Evolutionary conservation across 2,888 invertebrate genomes (phyloP), one percentile per base, ranked within the genome.

Genomic region (Ametastegia equiseti): DNA sequence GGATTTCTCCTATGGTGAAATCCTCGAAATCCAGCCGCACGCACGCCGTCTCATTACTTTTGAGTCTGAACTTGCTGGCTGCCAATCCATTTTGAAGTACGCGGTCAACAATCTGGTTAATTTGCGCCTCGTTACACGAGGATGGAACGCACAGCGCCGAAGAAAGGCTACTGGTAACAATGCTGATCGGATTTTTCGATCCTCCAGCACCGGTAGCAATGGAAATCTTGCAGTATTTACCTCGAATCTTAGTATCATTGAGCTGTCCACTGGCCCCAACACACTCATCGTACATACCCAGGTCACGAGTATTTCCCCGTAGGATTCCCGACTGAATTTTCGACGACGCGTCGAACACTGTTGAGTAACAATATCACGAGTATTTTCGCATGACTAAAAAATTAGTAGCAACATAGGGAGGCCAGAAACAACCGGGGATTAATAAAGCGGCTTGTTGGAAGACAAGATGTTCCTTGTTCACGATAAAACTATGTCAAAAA

Each of bases 321-420:
- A 93, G 84, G 19, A 93, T 83, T 2, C 93, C 93, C 5, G 92
- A 88, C 45, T 92, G 93, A 0, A 92, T 83, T 85, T 93, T 93
- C 2, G 93, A 92, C 3, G 92, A 92, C 0, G 93, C 88, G 85
- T 93, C 93, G 30, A 93, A 84, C 93, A 93, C 93, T 93, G 85
- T 50, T 89, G 89, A 63, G 54, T 6, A 54, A 11, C 19, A 42
- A 5, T 9, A 42, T 42, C 9, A 9, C 5, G 42, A 9, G 5
- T 42, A 42, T 42, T 42, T 42, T 42, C 42, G n/a, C n/a, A n/a
- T n/a, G n/a, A n/a, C n/a, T n/a, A n/a, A n/a, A n/a, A n/a, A n/a
- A n/a, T n/a, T n/a, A n/a, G n/a, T n/a, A n/a, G n/a, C n/a, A n/a
- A n/a, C n/a, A n/a, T n/a, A n/a, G n/a, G n/a, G n/a, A n/a, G n/a